Evolutionary conservation across 30 jellyfish, hydroid and myxozoan species (phyloP).

Genomic region (Aurelia aurita): DNA sequence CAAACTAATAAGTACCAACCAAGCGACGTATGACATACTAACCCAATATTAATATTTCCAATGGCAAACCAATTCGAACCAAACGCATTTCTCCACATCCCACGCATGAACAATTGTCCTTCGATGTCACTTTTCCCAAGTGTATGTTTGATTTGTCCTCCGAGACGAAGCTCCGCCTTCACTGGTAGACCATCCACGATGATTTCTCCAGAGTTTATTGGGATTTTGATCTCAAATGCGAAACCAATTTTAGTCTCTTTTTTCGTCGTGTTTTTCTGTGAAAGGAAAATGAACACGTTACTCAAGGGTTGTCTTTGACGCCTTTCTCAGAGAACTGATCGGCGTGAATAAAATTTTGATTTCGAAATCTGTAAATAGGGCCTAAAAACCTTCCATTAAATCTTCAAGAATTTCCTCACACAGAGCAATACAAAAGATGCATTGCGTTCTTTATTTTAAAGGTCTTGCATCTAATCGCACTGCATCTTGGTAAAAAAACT

Average conservation of each 20-base stretch:
- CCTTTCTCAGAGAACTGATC: too few species aligned
- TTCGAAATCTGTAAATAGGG: too few species aligned
- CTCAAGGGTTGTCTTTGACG: too few species aligned
- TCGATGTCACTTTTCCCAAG: conserved; percentile 77
- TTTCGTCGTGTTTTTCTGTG: conserved; percentile 84
- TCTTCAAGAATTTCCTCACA: too few species aligned
- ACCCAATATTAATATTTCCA: conserved; percentile 94
- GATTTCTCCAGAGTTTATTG: conserved; percentile 84
- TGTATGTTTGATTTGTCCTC: conserved; percentile 83
- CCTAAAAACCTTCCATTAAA: too few species aligned
- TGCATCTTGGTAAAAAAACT: too few species aligned
- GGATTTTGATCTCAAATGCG: conserved; percentile 83
- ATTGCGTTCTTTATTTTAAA: too few species aligned
- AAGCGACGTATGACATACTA: not conserved
- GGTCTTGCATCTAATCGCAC: too few species aligned
- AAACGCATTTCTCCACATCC: conserved; percentile 99
- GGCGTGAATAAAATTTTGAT: too few species aligned
- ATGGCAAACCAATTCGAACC: conserved; percentile 93
- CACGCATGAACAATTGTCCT: conserved; percentile 92
- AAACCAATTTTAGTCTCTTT: conserved; percentile 76
- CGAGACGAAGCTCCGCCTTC: conserved; percentile 71
- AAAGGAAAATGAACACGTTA: not conserved
- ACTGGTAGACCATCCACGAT: conserved; percentile 84
- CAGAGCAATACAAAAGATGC: too few species aligned
- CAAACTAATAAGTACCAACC: too few species aligned